phyloP scores from a whole-genome alignment of 2,888 invertebrate species.

The Brenthis hecate region DNA sequence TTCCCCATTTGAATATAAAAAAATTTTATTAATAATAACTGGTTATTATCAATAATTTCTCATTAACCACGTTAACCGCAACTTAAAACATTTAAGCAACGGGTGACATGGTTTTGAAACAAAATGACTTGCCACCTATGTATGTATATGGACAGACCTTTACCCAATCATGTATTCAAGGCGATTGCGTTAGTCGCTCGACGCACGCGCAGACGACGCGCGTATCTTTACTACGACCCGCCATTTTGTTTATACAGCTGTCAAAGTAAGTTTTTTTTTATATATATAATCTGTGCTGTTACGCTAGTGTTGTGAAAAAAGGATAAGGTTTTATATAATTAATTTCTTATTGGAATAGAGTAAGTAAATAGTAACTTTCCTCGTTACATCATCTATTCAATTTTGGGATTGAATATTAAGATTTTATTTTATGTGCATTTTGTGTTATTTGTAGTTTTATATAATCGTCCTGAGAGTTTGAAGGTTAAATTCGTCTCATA shows the following conservation, averaged over 20 bases:
- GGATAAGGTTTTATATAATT: constrained; percentile 6
- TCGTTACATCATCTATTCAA: neutral
- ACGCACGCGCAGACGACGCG: constrained; percentile 38
- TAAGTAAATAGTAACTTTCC: neutral
- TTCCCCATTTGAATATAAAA: too few species aligned
- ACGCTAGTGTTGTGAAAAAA: constrained; percentile 14
- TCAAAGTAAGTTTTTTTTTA: constrained; percentile 37
- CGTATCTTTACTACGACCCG: constrained; percentile 35
- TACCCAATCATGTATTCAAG: constrained; percentile 39
- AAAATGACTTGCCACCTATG: neutral
- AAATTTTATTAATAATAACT: too few species aligned
- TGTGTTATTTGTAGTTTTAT: neutral
- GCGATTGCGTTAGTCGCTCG: constrained; percentile 39
- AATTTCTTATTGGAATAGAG: constrained; percentile 7
- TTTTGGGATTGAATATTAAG: neutral
- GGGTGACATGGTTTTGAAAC: constrained; percentile 14
- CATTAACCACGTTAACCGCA: too few species aligned
- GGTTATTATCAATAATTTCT: too few species aligned
- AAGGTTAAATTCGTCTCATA: too few species aligned
- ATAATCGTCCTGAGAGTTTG: too few species aligned
- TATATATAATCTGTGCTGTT: constrained; percentile 30
- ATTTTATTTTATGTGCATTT: neutral
- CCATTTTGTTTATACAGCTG: constrained; percentile 59
- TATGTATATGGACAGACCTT: constrained; percentile 21
- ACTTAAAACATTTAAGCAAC: neutral